Conservation (phyloP, 2,888 invertebrate genomes). For the Eilema depressum region DNA sequence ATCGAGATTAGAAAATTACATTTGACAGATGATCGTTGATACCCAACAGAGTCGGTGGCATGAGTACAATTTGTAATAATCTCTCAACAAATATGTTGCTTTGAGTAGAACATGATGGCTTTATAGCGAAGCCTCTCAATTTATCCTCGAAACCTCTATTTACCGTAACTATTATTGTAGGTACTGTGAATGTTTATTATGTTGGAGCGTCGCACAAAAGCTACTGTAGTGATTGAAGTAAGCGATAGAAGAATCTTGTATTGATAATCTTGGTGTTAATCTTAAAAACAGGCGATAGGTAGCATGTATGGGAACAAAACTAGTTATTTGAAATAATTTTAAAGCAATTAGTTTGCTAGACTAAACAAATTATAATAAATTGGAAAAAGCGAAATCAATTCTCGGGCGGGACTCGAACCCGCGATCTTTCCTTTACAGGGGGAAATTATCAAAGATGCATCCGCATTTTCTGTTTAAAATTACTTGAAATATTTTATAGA, state of each 20-base stretch:
- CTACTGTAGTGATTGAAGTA: neutral
- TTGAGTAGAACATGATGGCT: conserved; percentile 25
- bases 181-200: neutral
- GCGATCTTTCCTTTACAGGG: too few species aligned
- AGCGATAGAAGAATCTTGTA: neutral
- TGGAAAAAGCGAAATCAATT: too few species aligned
- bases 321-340: too few species aligned
- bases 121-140: conserved; percentile 7
- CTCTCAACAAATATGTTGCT: conserved; percentile 22
- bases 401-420: too few species aligned
- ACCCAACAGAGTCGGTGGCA: conserved; percentile 17
- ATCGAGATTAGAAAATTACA: conserved; percentile 49
- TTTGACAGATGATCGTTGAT: conserved; percentile 31
- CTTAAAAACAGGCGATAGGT: neutral
- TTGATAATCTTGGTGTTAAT: neutral
- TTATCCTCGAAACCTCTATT: neutral
- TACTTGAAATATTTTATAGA: too few species aligned
- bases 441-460: too few species aligned
- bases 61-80: conserved; percentile 8
- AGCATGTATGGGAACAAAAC: neutral
- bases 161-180: neutral
- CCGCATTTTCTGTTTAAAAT: too few species aligned
- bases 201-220: neutral
- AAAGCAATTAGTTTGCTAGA: too few species aligned
- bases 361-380: too few species aligned